Evolutionary conservation across 2,113 vertebrate genomes (phyloP), one percentile per base, ranked within the genome.

Genomic region (Noturus placidus): DNA sequence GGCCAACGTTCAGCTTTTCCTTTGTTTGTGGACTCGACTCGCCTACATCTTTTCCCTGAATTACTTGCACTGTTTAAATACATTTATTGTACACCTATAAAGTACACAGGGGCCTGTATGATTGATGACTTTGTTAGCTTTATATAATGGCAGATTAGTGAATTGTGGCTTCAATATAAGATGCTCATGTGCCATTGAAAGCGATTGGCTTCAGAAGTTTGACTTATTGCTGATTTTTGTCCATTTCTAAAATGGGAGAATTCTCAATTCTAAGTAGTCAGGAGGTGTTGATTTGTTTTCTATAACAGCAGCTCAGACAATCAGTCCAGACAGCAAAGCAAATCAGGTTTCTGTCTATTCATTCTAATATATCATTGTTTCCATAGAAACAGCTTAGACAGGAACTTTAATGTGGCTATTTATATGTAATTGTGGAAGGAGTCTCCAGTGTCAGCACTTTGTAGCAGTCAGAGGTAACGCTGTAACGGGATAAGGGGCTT

Each of bases 61-160:
- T 93, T 93, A 92, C 93, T 93, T 82, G 92, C 90, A 90, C 93
- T 92, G 92, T 95, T 94, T 93, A 94, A 95, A 95, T 94, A 95
- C 94, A 95, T 95, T 95, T 94, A 94, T 93, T 93, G 93, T 93
- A 93, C 93, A 94, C 93, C 93, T 92, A 92, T 93, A 94, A 94
- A 93, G 94, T 93, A 93, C 91, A 92, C 93, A 92, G 92, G 70
- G 54, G 77, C 59, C 82, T 57, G 56, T 17, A 54, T 86, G 87
- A 87, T 85, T 46, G 80, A 86, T 84, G 84, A 30, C 74, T 85
- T 85, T 63, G 50, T 85, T 88, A 42, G 57, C 50, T 84, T 83
- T 84, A 38, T 42, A 69, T 52, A 88, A 78, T 56, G 70, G 42
- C 87, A 76, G 80, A 25, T 52, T 35, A 19, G 82, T 84, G 80